These are phyloP conservation scores for Cynopterus brachyotis DNA, from an alignment of 2,113 vertebrate genomes.

Conservation along the genomic window DNA sequence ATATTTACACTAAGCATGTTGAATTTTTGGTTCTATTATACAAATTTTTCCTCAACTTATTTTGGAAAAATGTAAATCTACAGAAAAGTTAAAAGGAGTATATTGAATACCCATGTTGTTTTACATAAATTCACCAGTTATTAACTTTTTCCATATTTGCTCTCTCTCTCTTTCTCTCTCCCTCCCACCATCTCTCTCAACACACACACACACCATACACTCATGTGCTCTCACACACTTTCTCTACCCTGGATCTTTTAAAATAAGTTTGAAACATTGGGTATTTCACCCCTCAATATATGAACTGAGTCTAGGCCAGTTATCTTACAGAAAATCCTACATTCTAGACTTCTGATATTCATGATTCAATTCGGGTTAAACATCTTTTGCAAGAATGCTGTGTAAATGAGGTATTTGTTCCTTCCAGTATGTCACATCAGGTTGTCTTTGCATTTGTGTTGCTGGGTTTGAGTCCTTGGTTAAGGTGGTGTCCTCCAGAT, in stretches of 20 bases:
- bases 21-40: background rate
- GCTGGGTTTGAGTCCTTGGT: background rate
- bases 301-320: background rate
- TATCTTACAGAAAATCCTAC: background rate
- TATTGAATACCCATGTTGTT: background rate
- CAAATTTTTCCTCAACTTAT: background rate
- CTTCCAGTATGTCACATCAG: background rate
- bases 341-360: background rate
- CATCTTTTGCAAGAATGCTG: background rate
- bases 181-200: background rate
- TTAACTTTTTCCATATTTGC: background rate
- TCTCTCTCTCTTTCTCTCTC: background rate
- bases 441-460: background rate
- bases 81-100: conserved; percentile 1
- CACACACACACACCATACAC: background rate
- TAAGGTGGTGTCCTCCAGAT: background rate
- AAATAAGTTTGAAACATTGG: background rate
- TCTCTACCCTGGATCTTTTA: background rate
- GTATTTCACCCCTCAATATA: background rate
- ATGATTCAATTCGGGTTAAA: background rate
- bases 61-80: conserved; percentile 1
- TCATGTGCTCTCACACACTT: background rate
- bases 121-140: background rate
- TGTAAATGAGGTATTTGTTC: background rate
- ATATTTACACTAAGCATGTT: background rate